Conservation (phyloP, 2,113 vertebrate genomes). For the Pyrgilauda ruficollis region DNA sequence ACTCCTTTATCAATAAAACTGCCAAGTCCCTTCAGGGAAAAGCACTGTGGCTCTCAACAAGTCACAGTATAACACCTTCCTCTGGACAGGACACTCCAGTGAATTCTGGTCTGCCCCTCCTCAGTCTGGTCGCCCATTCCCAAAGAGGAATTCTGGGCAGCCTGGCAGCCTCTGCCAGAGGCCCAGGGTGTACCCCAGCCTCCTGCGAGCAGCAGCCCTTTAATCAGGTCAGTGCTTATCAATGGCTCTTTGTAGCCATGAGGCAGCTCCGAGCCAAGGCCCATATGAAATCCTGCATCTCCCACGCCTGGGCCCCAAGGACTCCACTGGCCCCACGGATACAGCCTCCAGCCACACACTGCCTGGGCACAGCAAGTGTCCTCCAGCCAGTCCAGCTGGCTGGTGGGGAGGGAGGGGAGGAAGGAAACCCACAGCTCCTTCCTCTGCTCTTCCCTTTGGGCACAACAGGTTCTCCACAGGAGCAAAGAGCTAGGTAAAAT, state of each 20-base stretch:
- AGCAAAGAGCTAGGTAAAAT: not conserved
- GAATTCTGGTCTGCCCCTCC: not conserved
- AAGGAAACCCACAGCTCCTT: not conserved
- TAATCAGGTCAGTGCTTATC: not conserved
- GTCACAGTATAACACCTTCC: not conserved
- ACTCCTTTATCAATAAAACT: conserved; percentile 25
- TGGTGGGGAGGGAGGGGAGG: not conserved
- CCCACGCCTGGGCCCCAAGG: not conserved
- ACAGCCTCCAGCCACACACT: not conserved
- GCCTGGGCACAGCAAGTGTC: not conserved
- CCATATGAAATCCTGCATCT: not conserved
- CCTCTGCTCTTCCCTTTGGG: not conserved
- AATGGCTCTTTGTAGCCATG: not conserved
- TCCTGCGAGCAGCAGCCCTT: not conserved
- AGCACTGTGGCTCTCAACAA: not conserved
- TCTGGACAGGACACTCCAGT: not conserved
- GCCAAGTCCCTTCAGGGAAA: not conserved
- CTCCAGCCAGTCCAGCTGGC: not conserved
- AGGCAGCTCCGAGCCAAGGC: not conserved
- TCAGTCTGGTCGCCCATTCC: not conserved
- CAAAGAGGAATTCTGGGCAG: not conserved
- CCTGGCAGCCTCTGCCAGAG: rapidly evolving
- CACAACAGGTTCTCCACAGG: not conserved
- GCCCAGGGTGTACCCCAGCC: not conserved
- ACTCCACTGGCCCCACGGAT: not conserved